phyloP scores from a whole-genome alignment of 1,140 invertebrate species.

The Cotesia glomerata region DNA sequence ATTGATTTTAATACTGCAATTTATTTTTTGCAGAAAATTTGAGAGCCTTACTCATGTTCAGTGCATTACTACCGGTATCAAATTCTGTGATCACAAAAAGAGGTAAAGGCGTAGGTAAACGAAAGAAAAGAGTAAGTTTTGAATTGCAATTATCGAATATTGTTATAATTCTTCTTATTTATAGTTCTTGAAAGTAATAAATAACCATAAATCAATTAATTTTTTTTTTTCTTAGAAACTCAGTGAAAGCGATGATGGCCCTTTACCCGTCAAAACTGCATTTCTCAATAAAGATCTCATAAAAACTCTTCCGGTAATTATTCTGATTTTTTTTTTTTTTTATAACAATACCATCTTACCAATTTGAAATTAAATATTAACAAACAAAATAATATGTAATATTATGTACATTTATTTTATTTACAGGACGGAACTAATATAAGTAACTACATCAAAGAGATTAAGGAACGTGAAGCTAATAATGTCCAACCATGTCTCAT shows the following conservation, averaged over 20 bases:
- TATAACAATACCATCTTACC: too few relatives aligned
- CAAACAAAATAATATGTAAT: neutral
- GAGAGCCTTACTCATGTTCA: neutral
- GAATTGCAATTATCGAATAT: neutral
- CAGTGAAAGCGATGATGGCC: too few relatives aligned
- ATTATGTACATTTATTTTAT: neutral
- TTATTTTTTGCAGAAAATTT: neutral
- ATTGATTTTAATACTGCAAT: neutral
- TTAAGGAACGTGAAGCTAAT: neutral
- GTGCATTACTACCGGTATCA: neutral
- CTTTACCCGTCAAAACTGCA: too few relatives aligned
- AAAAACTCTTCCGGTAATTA: too few relatives aligned
- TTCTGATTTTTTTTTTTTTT: too few relatives aligned
- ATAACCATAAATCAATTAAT: too few relatives aligned
- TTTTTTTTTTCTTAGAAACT: too few relatives aligned
- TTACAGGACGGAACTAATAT: slow-evolving; percentile 13
- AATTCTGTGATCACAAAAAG: slow-evolving; percentile 6
- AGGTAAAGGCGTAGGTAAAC: neutral
- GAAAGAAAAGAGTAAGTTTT: neutral
- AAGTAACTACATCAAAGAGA: neutral
- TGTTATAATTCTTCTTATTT: neutral
- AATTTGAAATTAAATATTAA: too few relatives aligned
- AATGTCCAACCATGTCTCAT: slow-evolving; percentile 14
- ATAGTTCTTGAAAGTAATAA: neutral
- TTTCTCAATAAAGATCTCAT: too few relatives aligned